Evolutionary conservation across 2,888 invertebrate genomes (phyloP), one percentile per base, ranked within the genome.

Genomic region (Stramonita haemastoma): DNA sequence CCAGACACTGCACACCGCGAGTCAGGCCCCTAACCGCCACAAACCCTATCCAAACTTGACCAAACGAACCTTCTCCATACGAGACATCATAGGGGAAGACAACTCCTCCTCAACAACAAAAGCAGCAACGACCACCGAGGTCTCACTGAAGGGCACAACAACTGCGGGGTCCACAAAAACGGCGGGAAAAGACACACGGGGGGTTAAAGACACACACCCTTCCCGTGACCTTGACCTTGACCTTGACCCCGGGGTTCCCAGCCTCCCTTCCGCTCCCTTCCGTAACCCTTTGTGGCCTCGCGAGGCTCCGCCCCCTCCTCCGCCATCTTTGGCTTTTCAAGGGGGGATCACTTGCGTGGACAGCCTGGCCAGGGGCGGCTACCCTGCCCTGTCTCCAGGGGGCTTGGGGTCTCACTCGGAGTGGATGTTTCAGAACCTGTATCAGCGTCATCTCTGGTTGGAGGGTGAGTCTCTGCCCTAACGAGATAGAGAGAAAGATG

Each of bases 351-450:
- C 84, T 70, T n/a, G 60, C 66, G 36, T 87, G 29, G 79, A 87
- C 56, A n/a, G 26, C 46, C n/a, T 89, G 13, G 32, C 86, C 4
- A 84, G 89, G 56, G 36, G 60, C 29, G 81, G 86, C 22, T 84
- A 87, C 60, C 26, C 87, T 22, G 36, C 60, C 8, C 60, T 79
- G 26, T 81, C 85, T 32, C 36, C 89, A 32, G 66, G 85, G 15
- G 15, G 87, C 32, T 32, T 73, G 15, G 15, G 87, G 29, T 85
- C 87, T 13, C 84, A 46, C 17, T 32, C 90, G 13, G 87, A 66
- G 0, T 91, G 88, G 90, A 77, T 91, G 87, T 90, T 87, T 56
- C 90, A 90, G 66, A 79, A 86, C 17, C 57, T 91, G 73, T 89
- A 89, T 34, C 91, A 91, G 32, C 87, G 90, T 15, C 90, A 91